Evolutionary conservation across 2,797 vertebrate species (phyloP).

Genomic region (Malurus leucopterus): DNA sequence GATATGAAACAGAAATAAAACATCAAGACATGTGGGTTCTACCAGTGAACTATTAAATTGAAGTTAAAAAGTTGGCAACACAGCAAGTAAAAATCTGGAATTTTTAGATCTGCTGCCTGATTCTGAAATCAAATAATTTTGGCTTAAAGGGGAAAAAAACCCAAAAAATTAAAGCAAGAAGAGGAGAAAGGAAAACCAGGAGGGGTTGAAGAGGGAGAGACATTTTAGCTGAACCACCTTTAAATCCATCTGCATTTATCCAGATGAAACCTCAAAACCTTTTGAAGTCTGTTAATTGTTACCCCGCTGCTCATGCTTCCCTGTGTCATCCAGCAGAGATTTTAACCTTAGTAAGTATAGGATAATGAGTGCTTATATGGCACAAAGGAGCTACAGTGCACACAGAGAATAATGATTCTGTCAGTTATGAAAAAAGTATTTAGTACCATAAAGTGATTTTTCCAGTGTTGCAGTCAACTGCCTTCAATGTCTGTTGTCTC

Average conservation of each 20-base stretch:
- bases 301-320: neutral
- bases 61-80: neutral
- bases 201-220: neutral
- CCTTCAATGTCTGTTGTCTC: constrained; percentile 36
- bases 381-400: constrained; percentile 24
- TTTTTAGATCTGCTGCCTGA: neutral
- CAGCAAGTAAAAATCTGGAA: neutral
- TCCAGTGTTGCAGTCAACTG: constrained; percentile 2
- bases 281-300: constrained; percentile 2
- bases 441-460: constrained; percentile 31
- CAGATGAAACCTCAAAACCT: neutral
- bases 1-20: constrained; percentile 12
- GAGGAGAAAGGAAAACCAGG: neutral
- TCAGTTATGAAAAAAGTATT: constrained; percentile 25
- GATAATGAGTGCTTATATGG: constrained; percentile 32
- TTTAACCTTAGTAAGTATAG: constrained; percentile 16
- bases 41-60: neutral
- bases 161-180: rapidly evolving
- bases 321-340: neutral
- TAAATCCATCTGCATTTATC: neutral
- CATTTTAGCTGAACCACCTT: neutral
- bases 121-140: neutral
- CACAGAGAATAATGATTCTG: constrained; percentile 19
- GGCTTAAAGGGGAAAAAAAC: neutral
- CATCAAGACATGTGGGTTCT: neutral